These are phyloP conservation scores for Iguana delicatissima DNA, from an alignment of 2,797 vertebrate genomes.

Conservation along the genomic window DNA sequence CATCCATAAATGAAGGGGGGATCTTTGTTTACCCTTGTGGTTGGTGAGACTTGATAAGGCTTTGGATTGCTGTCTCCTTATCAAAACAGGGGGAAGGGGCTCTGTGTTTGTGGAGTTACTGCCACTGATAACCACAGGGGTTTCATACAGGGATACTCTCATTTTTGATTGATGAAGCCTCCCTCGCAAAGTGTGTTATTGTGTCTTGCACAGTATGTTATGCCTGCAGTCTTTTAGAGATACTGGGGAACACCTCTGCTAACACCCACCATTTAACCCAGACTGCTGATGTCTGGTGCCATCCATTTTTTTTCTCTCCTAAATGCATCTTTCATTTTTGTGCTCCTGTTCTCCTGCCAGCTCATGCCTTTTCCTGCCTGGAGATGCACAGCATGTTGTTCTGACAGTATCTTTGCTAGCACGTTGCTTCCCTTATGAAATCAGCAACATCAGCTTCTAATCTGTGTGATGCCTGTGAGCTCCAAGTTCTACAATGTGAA, in stretches of 20 bases:
- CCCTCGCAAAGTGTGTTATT: background rate
- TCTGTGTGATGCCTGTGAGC: background rate
- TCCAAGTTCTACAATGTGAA: background rate
- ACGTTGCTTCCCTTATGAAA: background rate
- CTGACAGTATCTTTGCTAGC: conserved; percentile 18
- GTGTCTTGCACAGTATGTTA: background rate
- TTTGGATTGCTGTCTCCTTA: background rate
- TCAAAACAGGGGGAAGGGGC: conserved; percentile 10
- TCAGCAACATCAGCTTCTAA: background rate
- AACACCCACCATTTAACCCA: background rate
- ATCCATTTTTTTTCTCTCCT: background rate
- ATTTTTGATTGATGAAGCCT: conserved; percentile 30
- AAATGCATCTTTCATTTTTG: conserved; percentile 1
- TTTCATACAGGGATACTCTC: background rate
- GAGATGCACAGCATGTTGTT: background rate
- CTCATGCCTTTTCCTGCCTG: background rate
- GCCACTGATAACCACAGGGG: conserved; percentile 19
- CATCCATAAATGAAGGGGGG: conserved; percentile 14
- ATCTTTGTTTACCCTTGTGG: conserved; percentile 34
- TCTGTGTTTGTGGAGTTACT: background rate
- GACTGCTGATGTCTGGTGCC: background rate
- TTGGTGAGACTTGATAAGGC: conserved; percentile 46
- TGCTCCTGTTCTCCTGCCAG: too few species aligned
- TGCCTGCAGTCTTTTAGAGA: background rate
- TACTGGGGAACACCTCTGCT: background rate